phyloP scores from a whole-genome alignment of 2,797 vertebrate species.

The Hydrophis major region DNA sequence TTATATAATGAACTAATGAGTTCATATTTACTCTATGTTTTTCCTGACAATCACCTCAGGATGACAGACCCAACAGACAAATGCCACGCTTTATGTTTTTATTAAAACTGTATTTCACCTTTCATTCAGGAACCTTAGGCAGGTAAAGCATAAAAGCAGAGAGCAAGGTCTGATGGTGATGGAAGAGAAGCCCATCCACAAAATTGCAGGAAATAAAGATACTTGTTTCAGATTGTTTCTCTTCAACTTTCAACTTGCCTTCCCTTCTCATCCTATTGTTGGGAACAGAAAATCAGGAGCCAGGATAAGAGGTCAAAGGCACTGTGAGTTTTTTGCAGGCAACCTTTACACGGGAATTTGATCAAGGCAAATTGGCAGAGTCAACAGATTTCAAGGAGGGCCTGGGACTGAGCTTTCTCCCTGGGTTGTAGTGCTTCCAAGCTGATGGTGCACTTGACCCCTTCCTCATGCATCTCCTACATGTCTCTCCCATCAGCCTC shows the following conservation, averaged over 20 bases:
- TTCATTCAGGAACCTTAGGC: background rate
- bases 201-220: background rate
- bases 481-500: background rate
- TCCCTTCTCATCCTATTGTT: background rate
- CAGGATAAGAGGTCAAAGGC: too few species aligned
- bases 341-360: too few species aligned
- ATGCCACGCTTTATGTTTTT: background rate
- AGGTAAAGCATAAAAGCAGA: background rate
- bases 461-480: too few species aligned
- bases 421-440: too few species aligned
- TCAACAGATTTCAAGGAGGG: too few species aligned
- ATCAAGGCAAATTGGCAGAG: too few species aligned
- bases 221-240: background rate
- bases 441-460: too few species aligned
- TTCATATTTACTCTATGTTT: conserved; percentile 63
- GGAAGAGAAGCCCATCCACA: background rate
- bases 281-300: too few species aligned
- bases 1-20: too few species aligned
- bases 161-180: background rate
- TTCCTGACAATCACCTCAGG: conserved; percentile 66
- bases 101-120: background rate
- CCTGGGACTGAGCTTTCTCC: too few species aligned
- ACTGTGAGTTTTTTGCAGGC: too few species aligned
- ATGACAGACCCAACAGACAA: conserved; percentile 10
- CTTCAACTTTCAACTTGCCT: background rate